Evolutionary conservation across 2,888 invertebrate genomes (phyloP), one percentile per base, ranked within the genome.

Genomic region (Fissipunctia ypsillon): DNA sequence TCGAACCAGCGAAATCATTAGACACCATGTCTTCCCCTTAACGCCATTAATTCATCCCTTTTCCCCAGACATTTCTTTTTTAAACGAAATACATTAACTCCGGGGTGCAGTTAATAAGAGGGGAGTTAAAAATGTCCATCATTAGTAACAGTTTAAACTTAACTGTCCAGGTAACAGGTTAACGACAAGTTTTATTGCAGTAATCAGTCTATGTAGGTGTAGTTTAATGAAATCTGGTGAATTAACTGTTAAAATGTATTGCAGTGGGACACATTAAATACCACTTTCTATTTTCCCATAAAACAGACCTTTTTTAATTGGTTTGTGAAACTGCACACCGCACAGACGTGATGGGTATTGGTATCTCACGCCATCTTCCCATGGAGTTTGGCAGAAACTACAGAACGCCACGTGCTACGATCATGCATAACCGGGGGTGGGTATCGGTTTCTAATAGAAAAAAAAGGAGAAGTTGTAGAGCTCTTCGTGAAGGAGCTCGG

Each of bases 101-200:
- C 41, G 12, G 45, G 66, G 69, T 52, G 16, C 43, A 59, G 65
- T 59, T 73, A 76, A 69, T 73, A 79, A 43, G 43, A 57, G 71
- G 72, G 52, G 63, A 63, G 65, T 71, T 61, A 69, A 81, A 84
- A 84, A 79, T 73, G 72, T 69, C 31, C 38, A n/a, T 71, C 74
- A 84, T 84, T 82, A 80, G 82, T 80, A 76, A 71, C 74, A 71
- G 72, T 74, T 82, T 70, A 79, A 68, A 64, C 22, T 82, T 76
- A 76, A 82, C 73, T 71, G 64, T 28, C 28, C 73, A 80, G n/a
- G n/a, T 80, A 69, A 69, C 77, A 80, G 69, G 80, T 80, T 80
- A 73, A 76, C 64, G 70, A 57, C 50, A 65, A 71, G 68, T 80
- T 80, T 80, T 80, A 80, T 80, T 59, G 80, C 28, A 57, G 66